These are phyloP conservation scores for Xestobium rufovillosum DNA, from an alignment of 2,888 invertebrate species.

Conservation along the genomic window DNA sequence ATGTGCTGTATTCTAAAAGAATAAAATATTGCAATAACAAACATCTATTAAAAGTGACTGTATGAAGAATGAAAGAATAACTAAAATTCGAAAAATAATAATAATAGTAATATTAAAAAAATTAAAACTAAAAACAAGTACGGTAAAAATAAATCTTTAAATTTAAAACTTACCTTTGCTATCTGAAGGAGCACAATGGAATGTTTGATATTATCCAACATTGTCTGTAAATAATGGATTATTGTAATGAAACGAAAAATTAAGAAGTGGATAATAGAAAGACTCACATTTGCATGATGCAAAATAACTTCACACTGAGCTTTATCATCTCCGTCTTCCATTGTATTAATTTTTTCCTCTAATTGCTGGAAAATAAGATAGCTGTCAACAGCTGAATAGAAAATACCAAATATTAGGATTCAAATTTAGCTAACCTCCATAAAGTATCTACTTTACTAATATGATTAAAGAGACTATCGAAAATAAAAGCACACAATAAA, in stretches of 20 bases:
- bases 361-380: constrained; percentile 53
- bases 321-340: constrained; percentile 57
- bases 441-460: neutral
- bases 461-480: constrained; percentile 2
- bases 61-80: no score
- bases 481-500: constrained; percentile 6
- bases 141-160: constrained; percentile 13
- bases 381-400: no score
- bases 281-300: constrained; percentile 70
- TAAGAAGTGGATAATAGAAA: constrained; percentile 5
- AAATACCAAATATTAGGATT: no score
- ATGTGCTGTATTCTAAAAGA: constrained; percentile 76
- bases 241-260: constrained; percentile 11
- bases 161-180: constrained; percentile 67
- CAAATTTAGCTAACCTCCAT: neutral
- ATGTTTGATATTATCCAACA: constrained; percentile 97
- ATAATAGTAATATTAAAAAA: neutral
- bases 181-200: constrained; percentile 97
- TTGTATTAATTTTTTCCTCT: constrained; percentile 55
- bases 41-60: no score
- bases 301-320: constrained; percentile 61
- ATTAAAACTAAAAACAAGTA: neutral
- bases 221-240: constrained; percentile 56
- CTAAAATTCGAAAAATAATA: neutral
- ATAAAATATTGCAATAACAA: constrained; percentile 9